Conservation (phyloP, 2,113 vertebrate species). For the Sturnira hondurensis region DNA sequence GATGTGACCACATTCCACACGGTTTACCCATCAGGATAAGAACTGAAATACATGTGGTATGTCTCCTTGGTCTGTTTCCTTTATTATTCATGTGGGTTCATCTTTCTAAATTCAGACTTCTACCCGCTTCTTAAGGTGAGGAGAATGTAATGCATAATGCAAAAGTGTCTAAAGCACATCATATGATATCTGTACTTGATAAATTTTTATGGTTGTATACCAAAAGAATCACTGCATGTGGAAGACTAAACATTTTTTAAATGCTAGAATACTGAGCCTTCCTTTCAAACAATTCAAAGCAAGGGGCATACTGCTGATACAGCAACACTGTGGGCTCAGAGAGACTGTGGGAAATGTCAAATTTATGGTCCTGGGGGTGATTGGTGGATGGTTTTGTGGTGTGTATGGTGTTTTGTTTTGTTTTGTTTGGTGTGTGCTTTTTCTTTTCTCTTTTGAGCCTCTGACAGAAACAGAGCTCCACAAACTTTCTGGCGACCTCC, state of each 20-base stretch:
- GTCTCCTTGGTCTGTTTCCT: constrained; percentile 17
- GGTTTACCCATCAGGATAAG: neutral
- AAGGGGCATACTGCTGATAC: constrained; percentile 80
- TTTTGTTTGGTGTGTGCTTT: constrained; percentile 66
- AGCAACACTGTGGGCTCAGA: constrained; percentile 79
- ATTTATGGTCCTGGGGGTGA: constrained; percentile 86
- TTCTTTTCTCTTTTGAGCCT: constrained; percentile 81
- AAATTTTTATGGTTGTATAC: constrained; percentile 1
- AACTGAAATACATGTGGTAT: neutral
- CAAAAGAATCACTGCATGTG: neutral
- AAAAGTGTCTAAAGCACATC: neutral
- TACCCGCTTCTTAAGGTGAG: neutral
- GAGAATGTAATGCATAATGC: neutral
- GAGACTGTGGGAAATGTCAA: constrained; percentile 90
- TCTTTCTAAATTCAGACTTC: constrained; percentile 26
- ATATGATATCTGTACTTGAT: neutral
- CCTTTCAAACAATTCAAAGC: constrained; percentile 77
- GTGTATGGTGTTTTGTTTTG: constrained; percentile 70
- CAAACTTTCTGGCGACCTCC: constrained; percentile 91
- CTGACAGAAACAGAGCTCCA: constrained; percentile 88
- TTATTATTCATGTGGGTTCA: neutral
- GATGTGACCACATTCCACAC: neutral
- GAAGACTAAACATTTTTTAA: constrained; percentile 44
- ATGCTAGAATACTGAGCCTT: constrained; percentile 74
- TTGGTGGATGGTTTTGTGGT: constrained; percentile 77